Evolutionary conservation across 2,888 invertebrate species (phyloP).

Genomic region (Marasmarcha lunaedactyla): DNA sequence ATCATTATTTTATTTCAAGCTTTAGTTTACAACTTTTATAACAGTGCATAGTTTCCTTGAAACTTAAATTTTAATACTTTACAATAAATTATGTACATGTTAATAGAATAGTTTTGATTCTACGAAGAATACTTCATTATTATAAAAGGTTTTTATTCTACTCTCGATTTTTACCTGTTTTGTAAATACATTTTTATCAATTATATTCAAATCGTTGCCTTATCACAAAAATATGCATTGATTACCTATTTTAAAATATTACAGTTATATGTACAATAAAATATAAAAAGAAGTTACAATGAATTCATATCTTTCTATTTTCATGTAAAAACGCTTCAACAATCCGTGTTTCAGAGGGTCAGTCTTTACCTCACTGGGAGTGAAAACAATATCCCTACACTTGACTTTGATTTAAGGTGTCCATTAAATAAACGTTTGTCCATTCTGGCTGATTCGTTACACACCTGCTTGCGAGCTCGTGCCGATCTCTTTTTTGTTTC

Average conservation of each 20-base stretch:
- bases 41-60: neutral
- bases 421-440: constrained; percentile 28
- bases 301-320: too few relatives aligned
- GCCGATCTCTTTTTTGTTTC: too few relatives aligned
- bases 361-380: constrained; percentile 64
- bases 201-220: neutral
- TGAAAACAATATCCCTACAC: constrained; percentile 40
- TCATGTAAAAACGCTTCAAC: too few relatives aligned
- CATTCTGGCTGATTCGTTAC: constrained; percentile 31
- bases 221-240: too few relatives aligned
- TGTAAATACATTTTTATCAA: constrained; percentile 1
- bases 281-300: too few relatives aligned
- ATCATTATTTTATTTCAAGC: neutral
- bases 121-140: neutral
- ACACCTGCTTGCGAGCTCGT: constrained; percentile 5
- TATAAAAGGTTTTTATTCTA: neutral
- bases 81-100: neutral
- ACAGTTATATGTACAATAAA: too few relatives aligned
- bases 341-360: constrained; percentile 27
- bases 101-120: neutral
- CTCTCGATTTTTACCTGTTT: neutral
- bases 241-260: too few relatives aligned
- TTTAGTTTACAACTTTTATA: neutral
- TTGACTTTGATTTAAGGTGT: constrained; percentile 39
- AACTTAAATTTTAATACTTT: constrained; percentile 1